A percentile compares a stretch with the other conserved stretches of the same genome.
phyloP scores from a whole-genome alignment of 2,888 invertebrate species.

The Lasioglossum morio region DNA sequence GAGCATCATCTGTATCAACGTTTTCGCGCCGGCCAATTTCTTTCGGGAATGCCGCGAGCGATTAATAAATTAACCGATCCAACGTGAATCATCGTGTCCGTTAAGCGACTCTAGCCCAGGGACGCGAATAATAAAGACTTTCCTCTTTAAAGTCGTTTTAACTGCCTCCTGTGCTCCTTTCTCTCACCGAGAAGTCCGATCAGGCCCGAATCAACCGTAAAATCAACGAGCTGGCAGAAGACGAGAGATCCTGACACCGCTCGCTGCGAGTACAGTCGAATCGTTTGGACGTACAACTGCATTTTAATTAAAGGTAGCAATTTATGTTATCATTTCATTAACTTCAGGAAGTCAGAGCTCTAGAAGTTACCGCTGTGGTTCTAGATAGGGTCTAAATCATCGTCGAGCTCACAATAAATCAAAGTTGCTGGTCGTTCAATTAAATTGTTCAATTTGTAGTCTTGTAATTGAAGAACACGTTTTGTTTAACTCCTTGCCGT shows the following conservation, averaged over 20 bases:
- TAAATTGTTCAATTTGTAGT: background rate
- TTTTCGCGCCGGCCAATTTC: slow-evolving; percentile 19
- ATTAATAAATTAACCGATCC: slow-evolving; percentile 61
- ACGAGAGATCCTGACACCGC: slow-evolving; percentile 3
- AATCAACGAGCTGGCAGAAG: slow-evolving; percentile 42
- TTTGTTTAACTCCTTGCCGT: background rate
- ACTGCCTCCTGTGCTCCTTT: slow-evolving; percentile 51
- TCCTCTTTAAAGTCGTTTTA: slow-evolving; percentile 62
- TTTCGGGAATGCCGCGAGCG: slow-evolving; percentile 37
- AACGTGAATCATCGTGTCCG: slow-evolving; percentile 40
- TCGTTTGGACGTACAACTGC: background rate
- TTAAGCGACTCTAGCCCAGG: slow-evolving; percentile 25
- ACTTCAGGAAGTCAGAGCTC: background rate
- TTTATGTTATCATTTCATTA: background rate
- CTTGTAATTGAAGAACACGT: background rate
- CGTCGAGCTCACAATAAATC: background rate
- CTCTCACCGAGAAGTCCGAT: slow-evolving; percentile 22
- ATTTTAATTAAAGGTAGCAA: slow-evolving; percentile 7
- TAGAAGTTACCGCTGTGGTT: background rate
- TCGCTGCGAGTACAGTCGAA: background rate
- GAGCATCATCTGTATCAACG: background rate
- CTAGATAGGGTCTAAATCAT: background rate
- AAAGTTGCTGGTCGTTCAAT: background rate
- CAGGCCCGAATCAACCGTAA: slow-evolving; percentile 52
- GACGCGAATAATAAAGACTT: slow-evolving; percentile 59